These are phyloP conservation scores for Synodontis membranacea DNA, from an alignment of 2,113 vertebrate genomes.

Conservation along the genomic window DNA sequence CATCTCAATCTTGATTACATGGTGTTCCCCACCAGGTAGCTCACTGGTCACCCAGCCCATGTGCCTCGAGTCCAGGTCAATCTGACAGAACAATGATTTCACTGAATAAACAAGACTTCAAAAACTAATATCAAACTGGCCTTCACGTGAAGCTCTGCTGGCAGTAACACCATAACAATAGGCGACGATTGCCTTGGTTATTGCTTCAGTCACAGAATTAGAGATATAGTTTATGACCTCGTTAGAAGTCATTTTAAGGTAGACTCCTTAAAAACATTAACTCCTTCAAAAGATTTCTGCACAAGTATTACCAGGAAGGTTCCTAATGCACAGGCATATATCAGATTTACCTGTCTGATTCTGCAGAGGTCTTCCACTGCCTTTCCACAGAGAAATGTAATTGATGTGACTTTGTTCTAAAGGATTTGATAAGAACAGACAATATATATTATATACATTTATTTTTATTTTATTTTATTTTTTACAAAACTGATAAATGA, in stretches of 20 bases:
- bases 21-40: slow-evolving; percentile 91
- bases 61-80: slow-evolving; percentile 95
- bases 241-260: neutral
- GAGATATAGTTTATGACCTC: neutral
- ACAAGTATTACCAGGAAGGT: neutral
- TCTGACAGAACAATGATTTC: slow-evolving; percentile 66
- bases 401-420: slow-evolving; percentile 98
- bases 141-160: slow-evolving; percentile 16
- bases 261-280: neutral
- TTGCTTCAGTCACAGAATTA: too few species aligned
- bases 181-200: neutral
- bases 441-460: neutral
- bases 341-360: slow-evolving; percentile 88
- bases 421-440: slow-evolving; percentile 49
- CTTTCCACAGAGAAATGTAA: slow-evolving; percentile 95
- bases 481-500: neutral
- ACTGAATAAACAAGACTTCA: neutral
- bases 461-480: neutral
- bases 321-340: neutral
- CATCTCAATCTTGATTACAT: slow-evolving; percentile 95
- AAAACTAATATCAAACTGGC: neutral
- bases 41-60: slow-evolving; percentile 99
- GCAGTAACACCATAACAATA: neutral
- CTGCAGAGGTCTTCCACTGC: slow-evolving; percentile 95
- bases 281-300: neutral